Base-by-base conservation (phyloP, 2,113 vertebrate genomes). In the Syngnathus typhle region DNA sequence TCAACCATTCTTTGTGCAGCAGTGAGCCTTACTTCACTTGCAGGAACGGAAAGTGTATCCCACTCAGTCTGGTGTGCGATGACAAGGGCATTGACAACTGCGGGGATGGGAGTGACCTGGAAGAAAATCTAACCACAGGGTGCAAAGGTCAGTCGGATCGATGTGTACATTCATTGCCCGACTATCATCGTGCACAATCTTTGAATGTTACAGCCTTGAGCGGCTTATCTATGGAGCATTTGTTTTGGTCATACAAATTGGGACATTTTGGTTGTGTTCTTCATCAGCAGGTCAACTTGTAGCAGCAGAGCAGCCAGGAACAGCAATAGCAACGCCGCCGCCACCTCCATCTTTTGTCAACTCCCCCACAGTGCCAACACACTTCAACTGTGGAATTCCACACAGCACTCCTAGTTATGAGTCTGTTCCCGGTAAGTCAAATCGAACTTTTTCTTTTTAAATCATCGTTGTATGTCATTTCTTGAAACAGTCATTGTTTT, bases 41-140 rank as follows among this genome's bases (percentile, higher is more conserved):
- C 69, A 72, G 70, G 39, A 94, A 94, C 12, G 87, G 91, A n/a
- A 92, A 91, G 74, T 94, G 93, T 58, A 88, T 93, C 54, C 93
- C 94, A 1, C 61, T 63, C 16, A 92, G 91, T 80, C 87, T 95
- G 73, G 91, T 94, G 58, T 94, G 93, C 54, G 90, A 91, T 23
- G 71, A 74, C 58, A 89, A 90, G 79, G 87, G 76, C 41, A 83
- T 94, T 6, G 94, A 94, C 79, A 93, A 94, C 84, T 94, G 94
- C 64, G 93, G 93, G 0, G 91, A 94, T 1, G 85, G 92, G 59
- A 93, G 91, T 56, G 93, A 95, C 85, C 81, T 94, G 85, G 85
- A 90, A 7, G 73, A 85, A 46, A 85, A 85, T 46, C 84, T 89
- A 7, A 90, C 89, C 0, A 88, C 89, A 4, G 74, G 78, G 43